Evolutionary conservation across 2,888 invertebrate species (phyloP).

Genomic region (Spodoptera picta): DNA sequence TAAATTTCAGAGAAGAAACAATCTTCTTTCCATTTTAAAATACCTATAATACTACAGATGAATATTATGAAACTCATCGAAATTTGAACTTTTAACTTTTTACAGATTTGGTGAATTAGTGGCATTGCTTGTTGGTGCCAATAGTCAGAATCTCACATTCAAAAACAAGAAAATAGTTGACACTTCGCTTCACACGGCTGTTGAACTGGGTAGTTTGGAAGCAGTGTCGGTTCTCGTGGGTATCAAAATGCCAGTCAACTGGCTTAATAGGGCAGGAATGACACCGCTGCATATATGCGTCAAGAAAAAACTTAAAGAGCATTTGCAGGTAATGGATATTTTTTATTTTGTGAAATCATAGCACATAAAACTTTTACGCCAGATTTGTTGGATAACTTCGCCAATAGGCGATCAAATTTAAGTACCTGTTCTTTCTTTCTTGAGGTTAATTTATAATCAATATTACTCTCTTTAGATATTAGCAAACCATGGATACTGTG

Average conservation of each 20-base stretch:
- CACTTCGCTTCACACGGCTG: slow-evolving; percentile 55
- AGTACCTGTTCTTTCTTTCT: no score
- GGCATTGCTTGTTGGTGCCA: slow-evolving; percentile 23
- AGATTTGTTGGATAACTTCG: no score
- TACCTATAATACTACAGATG: not conserved
- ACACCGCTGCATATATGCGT: slow-evolving; percentile 76
- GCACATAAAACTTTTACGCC: no score
- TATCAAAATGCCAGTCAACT: slow-evolving; percentile 29
- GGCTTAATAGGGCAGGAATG: slow-evolving; percentile 59
- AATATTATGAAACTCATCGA: not conserved
- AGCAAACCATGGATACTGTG: slow-evolving; percentile 21
- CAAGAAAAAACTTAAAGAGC: slow-evolving; percentile 59
- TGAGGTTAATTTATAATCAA: no score
- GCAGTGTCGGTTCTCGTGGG: slow-evolving; percentile 31
- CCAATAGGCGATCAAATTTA: no score
- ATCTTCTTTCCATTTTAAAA: not conserved
- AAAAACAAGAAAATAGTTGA: slow-evolving; percentile 33
- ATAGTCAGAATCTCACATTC: slow-evolving; percentile 22
- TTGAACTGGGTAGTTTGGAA: slow-evolving; percentile 44
- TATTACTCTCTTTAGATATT: slow-evolving; percentile 31
- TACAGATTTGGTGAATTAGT: slow-evolving; percentile 52
- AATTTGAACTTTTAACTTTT: slow-evolving; percentile 4
- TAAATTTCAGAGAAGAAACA: not conserved
- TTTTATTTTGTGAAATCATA: no score
- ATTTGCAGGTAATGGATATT: slow-evolving; percentile 45